Evolutionary conservation across 2,797 vertebrate species (phyloP), one percentile per base, ranked within the genome.

Genomic region (Microctenopoma steveboyesi): DNA sequence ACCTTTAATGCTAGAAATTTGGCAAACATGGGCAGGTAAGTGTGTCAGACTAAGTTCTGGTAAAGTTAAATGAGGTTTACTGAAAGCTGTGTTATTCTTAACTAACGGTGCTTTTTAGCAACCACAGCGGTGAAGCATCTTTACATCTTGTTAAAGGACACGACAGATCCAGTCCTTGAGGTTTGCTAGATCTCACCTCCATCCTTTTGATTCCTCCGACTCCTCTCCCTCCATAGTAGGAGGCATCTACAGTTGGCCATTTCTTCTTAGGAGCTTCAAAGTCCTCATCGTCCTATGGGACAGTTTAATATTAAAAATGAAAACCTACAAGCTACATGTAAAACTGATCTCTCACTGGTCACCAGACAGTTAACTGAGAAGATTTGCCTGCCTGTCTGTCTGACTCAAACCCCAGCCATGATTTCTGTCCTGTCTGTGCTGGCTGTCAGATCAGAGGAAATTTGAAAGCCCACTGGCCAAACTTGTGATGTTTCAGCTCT

Each of bases 181-280:
- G 39, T 69, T 37, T 42, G 53, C 16, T 27, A 33, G 18, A 53
- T 56, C 81, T 89, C 68, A 98, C 98, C 96, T 99, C 97, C 98
- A 98, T 99, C 62, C 98, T 92, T 88, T 99, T 99, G 83, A 99
- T 99, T 59, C 98, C 98, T 0, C 98, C 98, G 15, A 99, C 98
- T 6, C 98, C 98, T 87, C 98, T 93, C 12, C 98, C 98, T 2
- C 98, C 98, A 0, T 99, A 99, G 73, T 99, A 99, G 40, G 98
- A 99, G 14, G 98, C 98, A 7, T 99, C 98, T 0, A 99, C 98
- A 0, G 97, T 99, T 0, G 98, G 98, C 98, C 98, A 99, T 83
- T 98, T 98, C 86, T 98, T 99, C 91, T 98, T 99, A 0, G 96
- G 96, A 22, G 93, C 69, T 0, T 96, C 97, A 55, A 96, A 96